Evolutionary conservation across 2,888 invertebrate species (phyloP).

Genomic region (Hydroisotoma schaefferi): DNA sequence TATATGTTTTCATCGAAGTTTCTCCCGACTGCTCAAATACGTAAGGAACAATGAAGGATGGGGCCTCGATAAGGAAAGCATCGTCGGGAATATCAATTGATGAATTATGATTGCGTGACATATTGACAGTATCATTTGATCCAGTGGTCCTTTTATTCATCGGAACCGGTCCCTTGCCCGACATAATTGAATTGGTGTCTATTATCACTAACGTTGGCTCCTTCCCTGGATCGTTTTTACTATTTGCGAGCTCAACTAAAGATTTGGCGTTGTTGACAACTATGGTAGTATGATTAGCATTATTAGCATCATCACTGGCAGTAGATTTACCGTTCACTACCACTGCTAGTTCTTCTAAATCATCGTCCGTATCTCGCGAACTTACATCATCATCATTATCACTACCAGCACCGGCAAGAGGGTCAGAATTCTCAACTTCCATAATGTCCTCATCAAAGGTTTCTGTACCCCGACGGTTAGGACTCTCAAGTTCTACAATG

Average conservation of each 20-base stretch:
- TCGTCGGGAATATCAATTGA: constrained; percentile 67
- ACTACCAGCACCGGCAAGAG: constrained; percentile 30
- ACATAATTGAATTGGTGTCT: constrained; percentile 69
- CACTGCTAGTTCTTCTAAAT: background rate
- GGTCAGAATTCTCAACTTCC: constrained; percentile 49
- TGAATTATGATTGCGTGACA: constrained; percentile 14
- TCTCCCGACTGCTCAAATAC: constrained; percentile 66
- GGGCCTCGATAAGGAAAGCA: constrained; percentile 88
- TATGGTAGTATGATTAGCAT: constrained; percentile 54
- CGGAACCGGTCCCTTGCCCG: constrained; percentile 62
- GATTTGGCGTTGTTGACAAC: constrained; percentile 70
- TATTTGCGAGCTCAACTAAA: constrained; percentile 66
- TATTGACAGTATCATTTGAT: constrained; percentile 53
- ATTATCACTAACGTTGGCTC: constrained; percentile 74
- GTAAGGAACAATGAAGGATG: constrained; percentile 81
- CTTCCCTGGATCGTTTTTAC: constrained; percentile 62
- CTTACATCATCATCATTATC: constrained; percentile 10
- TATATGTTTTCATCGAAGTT: constrained; percentile 61
- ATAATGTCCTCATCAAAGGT: constrained; percentile 37
- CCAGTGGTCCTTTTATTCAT: constrained; percentile 51
- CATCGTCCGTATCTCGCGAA: background rate
- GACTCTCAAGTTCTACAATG: constrained; percentile 47
- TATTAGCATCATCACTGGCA: constrained; percentile 42
- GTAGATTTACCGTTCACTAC: background rate
- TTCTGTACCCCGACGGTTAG: constrained; percentile 43